Percentiles rank a stretch among this genome's conserved stretches.
Evolutionary conservation across 2,888 invertebrate species (phyloP).

Genomic region (Agrotis segetum): DNA sequence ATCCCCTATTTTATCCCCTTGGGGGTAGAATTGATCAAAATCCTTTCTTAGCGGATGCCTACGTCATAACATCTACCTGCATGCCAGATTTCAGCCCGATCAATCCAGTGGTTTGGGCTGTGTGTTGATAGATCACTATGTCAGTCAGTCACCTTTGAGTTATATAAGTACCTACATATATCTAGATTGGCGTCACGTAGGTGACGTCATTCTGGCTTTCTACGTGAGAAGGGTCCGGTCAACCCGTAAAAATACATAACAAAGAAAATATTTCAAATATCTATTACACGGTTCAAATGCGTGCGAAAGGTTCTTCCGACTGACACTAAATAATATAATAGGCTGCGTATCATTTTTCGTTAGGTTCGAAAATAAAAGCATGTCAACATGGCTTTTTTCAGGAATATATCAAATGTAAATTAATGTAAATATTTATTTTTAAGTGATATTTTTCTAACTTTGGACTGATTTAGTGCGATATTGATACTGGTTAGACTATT

Average conservation of each 20-base stretch:
- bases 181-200: constrained; percentile 22
- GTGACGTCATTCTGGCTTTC: constrained; percentile 67
- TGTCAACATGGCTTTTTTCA: constrained; percentile 23
- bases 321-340: constrained; percentile 43
- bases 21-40: too few species aligned
- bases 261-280: constrained; percentile 68
- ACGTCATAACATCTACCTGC: too few species aligned
- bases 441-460: neutral
- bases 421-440: neutral
- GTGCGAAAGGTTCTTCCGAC: constrained; percentile 43
- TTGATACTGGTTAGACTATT: neutral
- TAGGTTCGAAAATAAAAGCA: constrained; percentile 17
- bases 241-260: constrained; percentile 67
- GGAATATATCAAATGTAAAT: neutral
- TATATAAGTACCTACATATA: too few species aligned
- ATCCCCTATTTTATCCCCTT: too few species aligned
- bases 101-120: too few species aligned
- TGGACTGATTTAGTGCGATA: neutral
- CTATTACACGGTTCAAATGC: constrained; percentile 62
- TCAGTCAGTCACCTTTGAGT: too few species aligned
- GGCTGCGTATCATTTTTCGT: constrained; percentile 9
- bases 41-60: too few species aligned
- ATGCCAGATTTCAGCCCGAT: too few species aligned
- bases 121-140: too few species aligned
- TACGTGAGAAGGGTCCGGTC: constrained; percentile 71